Evolutionary conservation across 2,113 vertebrate species (phyloP).

Genomic region (Alligator sinensis): DNA sequence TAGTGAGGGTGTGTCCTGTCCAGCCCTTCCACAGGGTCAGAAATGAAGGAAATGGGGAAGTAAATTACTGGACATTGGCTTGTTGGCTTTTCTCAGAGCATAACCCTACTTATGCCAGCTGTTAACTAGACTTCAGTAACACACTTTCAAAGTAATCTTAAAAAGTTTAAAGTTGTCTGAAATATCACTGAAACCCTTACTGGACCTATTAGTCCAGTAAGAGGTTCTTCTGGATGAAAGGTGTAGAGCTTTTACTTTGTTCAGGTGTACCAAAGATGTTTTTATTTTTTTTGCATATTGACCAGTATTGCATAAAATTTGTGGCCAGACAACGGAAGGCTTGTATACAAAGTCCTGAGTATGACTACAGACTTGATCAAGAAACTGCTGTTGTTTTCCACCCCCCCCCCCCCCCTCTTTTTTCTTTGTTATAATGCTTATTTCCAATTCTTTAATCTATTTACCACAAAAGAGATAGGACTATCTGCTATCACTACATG

Average conservation of each 20-base stretch:
- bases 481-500: conserved; percentile 14
- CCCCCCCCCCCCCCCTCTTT: not conserved
- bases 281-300: not conserved
- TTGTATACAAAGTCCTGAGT: conserved; percentile 11
- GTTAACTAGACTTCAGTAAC: not conserved
- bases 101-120: not conserved
- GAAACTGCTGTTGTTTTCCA: conserved; percentile 21
- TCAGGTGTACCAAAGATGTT: not conserved
- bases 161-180: not conserved
- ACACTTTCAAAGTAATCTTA: not conserved
- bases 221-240: no score
- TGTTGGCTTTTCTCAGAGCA: not conserved
- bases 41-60: not conserved
- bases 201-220: not conserved
- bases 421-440: conserved; percentile 18
- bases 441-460: conserved; percentile 63
- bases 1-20: not conserved
- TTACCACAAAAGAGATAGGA: conserved; percentile 47
- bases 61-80: not conserved
- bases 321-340: conserved; percentile 20
- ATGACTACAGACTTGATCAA: conserved; percentile 3
- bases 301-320: conserved; percentile 3
- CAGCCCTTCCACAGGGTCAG: not conserved
- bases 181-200: not conserved
- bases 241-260: not conserved